Percentiles rank a stretch among this genome's conserved stretches.
phyloP scores from a whole-genome alignment of 2,888 invertebrate species.

The Venustoraphidia nigricollis region DNA sequence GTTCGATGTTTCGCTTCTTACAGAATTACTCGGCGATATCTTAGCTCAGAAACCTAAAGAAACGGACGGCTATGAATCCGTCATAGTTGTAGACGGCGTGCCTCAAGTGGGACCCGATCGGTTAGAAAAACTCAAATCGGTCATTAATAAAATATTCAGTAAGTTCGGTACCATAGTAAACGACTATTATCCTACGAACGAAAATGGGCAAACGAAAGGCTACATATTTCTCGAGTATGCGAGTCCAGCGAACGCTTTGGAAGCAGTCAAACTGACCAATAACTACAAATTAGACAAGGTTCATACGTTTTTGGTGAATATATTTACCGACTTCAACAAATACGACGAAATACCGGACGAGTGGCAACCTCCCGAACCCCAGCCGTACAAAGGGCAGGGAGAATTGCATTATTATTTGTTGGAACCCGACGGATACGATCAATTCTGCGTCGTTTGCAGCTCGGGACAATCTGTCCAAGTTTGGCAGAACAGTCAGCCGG shows the following conservation, averaged over 20 bases:
- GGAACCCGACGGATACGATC: slow-evolving; percentile 92
- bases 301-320: slow-evolving; percentile 85
- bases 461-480: slow-evolving; percentile 59
- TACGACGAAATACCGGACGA: slow-evolving; percentile 80
- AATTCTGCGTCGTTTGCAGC: slow-evolving; percentile 80
- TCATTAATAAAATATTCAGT: slow-evolving; percentile 79
- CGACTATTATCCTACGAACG: slow-evolving; percentile 73
- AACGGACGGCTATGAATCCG: slow-evolving; percentile 90
- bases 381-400: slow-evolving; percentile 80
- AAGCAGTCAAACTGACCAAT: slow-evolving; percentile 78
- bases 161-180: slow-evolving; percentile 79
- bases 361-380: slow-evolving; percentile 82
- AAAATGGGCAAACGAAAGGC: slow-evolving; percentile 76
- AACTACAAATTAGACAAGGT: slow-evolving; percentile 89
- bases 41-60: slow-evolving; percentile 80
- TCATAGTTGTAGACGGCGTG: slow-evolving; percentile 91
- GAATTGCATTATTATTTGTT: slow-evolving; percentile 86
- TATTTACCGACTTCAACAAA: slow-evolving; percentile 92
- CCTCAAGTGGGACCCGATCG: slow-evolving; percentile 88
- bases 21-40: slow-evolving; percentile 87
- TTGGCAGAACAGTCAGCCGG: slow-evolving; percentile 80
- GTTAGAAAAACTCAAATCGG: slow-evolving; percentile 80
- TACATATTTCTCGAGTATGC: slow-evolving; percentile 88
- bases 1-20: slow-evolving; percentile 16
- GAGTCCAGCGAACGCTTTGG: slow-evolving; percentile 66